Evolutionary conservation across 2,113 vertebrate species (phyloP).

Genomic region (Elanus axillaris): DNA sequence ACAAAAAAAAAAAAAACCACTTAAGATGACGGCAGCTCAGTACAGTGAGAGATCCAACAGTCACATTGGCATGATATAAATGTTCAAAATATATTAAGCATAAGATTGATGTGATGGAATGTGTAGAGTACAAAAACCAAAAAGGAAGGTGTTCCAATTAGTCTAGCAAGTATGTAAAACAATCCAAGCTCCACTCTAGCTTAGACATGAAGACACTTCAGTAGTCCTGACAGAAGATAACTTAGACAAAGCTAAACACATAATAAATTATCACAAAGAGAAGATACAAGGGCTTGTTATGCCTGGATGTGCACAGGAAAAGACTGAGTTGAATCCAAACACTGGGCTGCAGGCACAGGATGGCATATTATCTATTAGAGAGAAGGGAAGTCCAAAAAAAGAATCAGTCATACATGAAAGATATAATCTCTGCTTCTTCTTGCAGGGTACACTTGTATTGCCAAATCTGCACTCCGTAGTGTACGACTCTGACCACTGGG

Average conservation of each 20-base stretch:
- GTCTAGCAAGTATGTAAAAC: background rate
- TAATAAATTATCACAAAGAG: background rate
- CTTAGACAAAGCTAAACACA: background rate
- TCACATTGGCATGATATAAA: background rate
- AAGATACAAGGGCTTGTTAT: background rate
- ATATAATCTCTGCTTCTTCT: background rate
- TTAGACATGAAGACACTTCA: background rate
- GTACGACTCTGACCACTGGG: conserved; percentile 52
- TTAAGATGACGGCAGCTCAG: background rate
- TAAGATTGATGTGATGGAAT: background rate
- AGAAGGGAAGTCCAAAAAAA: background rate
- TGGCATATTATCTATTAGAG: background rate
- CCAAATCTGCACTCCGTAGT: conserved; percentile 64
- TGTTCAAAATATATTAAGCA: background rate
- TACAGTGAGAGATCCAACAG: background rate
- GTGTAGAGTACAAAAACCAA: background rate
- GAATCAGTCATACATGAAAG: background rate
- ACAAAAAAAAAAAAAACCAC: background rate
- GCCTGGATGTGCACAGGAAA: background rate
- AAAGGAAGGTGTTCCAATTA: background rate
- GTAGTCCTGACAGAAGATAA: background rate
- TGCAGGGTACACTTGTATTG: conserved; percentile 61
- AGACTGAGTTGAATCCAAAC: background rate
- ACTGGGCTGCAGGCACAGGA: background rate
- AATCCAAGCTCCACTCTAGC: background rate